Evolutionary conservation across 2,888 invertebrate species (phyloP), one percentile per base, ranked within the genome.

Genomic region (Volucella inanis): DNA sequence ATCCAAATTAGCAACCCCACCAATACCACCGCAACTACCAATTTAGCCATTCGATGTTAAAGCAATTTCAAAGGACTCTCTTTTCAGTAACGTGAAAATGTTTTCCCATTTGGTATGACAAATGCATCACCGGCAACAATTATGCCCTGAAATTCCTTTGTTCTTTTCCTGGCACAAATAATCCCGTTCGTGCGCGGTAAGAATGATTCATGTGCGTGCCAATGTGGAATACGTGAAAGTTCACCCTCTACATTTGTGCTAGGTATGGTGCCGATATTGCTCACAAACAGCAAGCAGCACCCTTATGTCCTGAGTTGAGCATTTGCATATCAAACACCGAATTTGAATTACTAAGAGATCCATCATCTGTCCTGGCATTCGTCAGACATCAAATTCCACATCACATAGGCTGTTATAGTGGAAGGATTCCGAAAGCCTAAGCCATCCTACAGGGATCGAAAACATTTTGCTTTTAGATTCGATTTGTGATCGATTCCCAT

Each of bases 251-350:
- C 3, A 12, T 55, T 11, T 41, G 68, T 54, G 49, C 38, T 38
- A 6, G 38, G 47, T 14, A n/a, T 31, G 22, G 22, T 54, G 14
- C 18, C 9, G 9, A 15, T 3, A 31, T 55, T 49, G 38, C 41
- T 6, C 6, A 6, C 54, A 74, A 74, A 74, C 47, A 62, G 45
- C 10, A 55, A 14, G 31, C 31, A 31, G 31, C 31, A 31, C 55
- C 52, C 54, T 55, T 47, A 68, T 68, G 55, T 31, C 68, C 68
- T 39, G 61, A 61, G 76, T 61, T 61, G 70, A 31, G 41, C 68
- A 77, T 77, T 77, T 62, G 77, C 77, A 77, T 77, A 62, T 70
- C 68, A 77, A 68, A 77, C 68, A 70, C 54, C 31, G 68, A 70
- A 61, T 68, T 22, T 18, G 38, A 67, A 52, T 76, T 59, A 57